Evolutionary conservation across 2,797 vertebrate species (phyloP).

Genomic region (Fringilla coelebs): DNA sequence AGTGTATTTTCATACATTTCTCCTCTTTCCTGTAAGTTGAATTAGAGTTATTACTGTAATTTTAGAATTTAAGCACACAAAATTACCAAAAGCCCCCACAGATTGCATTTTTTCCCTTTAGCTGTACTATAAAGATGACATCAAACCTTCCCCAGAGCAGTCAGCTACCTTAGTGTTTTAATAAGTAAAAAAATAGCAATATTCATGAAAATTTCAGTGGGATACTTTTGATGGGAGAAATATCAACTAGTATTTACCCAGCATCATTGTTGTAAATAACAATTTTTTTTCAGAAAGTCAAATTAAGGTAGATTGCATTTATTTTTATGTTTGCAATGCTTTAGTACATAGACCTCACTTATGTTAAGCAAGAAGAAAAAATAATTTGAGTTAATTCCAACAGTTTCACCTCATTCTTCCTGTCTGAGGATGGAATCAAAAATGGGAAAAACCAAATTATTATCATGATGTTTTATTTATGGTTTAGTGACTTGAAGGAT

Average conservation of each 20-base stretch:
- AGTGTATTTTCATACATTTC: neutral
- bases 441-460: neutral
- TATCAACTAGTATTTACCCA: neutral
- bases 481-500: neutral
- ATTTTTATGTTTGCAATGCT: constrained; percentile 10
- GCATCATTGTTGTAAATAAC: constrained; percentile 21
- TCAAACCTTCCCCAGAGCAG: constrained; percentile 19
- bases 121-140: neutral
- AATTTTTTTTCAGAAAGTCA: constrained; percentile 41
- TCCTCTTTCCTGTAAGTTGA: constrained; percentile 23
- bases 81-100: constrained; percentile 12
- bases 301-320: constrained; percentile 37
- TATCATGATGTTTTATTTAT: neutral
- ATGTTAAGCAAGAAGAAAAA: neutral
- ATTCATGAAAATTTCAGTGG: constrained; percentile 38
- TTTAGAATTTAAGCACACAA: neutral
- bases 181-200: constrained; percentile 21
- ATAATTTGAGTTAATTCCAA: neutral
- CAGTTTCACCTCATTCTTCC: neutral
- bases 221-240: constrained; percentile 39
- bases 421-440: neutral
- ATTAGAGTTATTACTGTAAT: constrained; percentile 27
- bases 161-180: constrained; percentile 25
- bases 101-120: constrained; percentile 33
- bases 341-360: neutral